phyloP scores from a whole-genome alignment of 92 coral and sea anemone species.

The Siderastrea radians region DNA sequence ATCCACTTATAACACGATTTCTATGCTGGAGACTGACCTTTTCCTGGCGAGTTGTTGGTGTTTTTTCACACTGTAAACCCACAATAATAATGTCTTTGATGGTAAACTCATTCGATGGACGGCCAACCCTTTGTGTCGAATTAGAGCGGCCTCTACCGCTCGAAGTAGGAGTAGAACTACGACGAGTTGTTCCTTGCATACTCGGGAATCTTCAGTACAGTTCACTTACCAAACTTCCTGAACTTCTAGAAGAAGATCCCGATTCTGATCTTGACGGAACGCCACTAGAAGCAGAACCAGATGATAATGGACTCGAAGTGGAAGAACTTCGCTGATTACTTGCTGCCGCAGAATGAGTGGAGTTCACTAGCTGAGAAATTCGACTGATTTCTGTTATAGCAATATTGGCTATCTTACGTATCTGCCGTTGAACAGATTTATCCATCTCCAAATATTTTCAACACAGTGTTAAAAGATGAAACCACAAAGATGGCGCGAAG shows the following conservation, averaged over 20 bases:
- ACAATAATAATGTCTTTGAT: slow-evolving; percentile 4
- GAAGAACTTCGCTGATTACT: neutral
- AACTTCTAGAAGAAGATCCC: neutral
- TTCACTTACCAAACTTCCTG: neutral
- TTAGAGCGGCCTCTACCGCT: neutral
- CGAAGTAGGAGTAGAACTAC: neutral
- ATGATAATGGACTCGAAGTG: neutral
- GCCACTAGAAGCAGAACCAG: neutral
- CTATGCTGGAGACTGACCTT: slow-evolving; percentile 33
- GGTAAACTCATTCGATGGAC: slow-evolving; percentile 1
- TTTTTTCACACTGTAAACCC: slow-evolving; percentile 56
- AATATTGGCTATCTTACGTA: neutral
- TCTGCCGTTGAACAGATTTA: neutral
- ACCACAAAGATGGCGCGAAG: too few relatives aligned
- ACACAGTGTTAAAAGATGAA: too few relatives aligned
- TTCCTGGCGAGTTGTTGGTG: slow-evolving; percentile 28
- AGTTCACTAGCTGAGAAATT: neutral
- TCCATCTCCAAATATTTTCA: neutral
- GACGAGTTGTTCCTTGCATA: neutral
- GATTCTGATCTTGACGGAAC: neutral
- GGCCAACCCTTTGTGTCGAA: slow-evolving; percentile 13
- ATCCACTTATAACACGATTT: slow-evolving; percentile 27
- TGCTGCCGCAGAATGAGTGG: neutral
- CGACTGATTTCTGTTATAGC: too few relatives aligned
- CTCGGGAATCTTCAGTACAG: slow-evolving; percentile 5